These are phyloP conservation scores for Procavia capensis DNA, from an alignment of 2,113 vertebrate genomes.

Conservation along the genomic window DNA sequence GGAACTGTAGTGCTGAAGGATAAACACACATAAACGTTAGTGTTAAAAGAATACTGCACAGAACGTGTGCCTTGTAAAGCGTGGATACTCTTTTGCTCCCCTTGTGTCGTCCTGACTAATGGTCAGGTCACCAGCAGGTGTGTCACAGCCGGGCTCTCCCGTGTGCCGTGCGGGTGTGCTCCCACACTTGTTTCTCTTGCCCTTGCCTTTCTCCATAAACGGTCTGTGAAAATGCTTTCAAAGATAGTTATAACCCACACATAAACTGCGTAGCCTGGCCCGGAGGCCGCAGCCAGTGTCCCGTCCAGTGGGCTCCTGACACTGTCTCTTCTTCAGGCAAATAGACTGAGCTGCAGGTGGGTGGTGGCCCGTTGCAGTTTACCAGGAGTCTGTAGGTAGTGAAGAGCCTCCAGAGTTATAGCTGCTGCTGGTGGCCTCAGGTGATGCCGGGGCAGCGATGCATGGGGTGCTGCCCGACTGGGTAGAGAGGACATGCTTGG, in stretches of 20 bases:
- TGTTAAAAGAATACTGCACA: background rate
- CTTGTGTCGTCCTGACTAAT: background rate
- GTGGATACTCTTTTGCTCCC: background rate
- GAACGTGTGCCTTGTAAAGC: background rate
- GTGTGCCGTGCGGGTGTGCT: background rate
- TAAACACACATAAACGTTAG: background rate
- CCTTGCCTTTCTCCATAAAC: background rate
- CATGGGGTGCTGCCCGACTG: background rate
- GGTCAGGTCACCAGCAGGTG: background rate
- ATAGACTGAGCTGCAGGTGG: too few relatives aligned
- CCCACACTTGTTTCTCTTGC: background rate
- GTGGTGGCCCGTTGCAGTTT: background rate
- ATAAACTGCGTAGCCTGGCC: too few relatives aligned
- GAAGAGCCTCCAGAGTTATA: background rate
- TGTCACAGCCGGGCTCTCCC: too few relatives aligned
- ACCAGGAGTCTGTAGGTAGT: background rate
- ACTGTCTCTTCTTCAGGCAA: rapidly evolving
- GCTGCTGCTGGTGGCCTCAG: background rate
- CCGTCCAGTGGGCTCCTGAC: background rate
- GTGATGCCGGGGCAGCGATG: too few relatives aligned
- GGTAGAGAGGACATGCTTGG: background rate
- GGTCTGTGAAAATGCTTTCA: background rate
- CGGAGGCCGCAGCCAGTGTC: rapidly evolving
- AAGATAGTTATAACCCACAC: too few relatives aligned
- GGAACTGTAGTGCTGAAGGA: background rate